A percentile compares a stretch with the other conserved stretches of the same genome.
Evolutionary conservation across 2,797 vertebrate species (phyloP).

Genomic region (Acanthiza pusilla): DNA sequence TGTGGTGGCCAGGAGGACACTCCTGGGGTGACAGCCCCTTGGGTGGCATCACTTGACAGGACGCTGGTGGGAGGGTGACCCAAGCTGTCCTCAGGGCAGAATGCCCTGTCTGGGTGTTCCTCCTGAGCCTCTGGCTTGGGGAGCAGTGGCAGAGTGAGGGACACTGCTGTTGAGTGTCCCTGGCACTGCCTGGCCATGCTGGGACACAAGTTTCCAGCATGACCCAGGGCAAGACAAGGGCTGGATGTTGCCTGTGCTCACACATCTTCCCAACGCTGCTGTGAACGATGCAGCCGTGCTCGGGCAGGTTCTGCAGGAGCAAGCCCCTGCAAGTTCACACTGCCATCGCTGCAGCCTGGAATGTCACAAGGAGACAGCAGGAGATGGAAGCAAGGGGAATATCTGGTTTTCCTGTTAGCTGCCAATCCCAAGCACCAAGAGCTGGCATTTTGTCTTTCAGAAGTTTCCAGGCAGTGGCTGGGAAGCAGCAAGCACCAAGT

Average conservation of each 20-base stretch:
- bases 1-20: not conserved
- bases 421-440: not conserved
- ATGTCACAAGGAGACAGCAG: not conserved
- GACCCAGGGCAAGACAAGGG: fast-evolving
- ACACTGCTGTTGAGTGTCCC: not conserved
- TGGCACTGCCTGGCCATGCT: fast-evolving
- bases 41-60: fast-evolving
- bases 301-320: fast-evolving
- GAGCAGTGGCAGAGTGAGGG: not conserved
- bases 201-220: not conserved
- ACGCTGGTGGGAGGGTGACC: not conserved
- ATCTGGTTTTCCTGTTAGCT: not conserved
- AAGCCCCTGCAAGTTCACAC: not conserved
- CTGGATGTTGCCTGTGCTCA: fast-evolving
- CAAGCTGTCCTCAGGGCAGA: not conserved
- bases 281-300: not conserved
- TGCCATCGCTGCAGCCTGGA: not conserved
- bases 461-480: not conserved
- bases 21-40: not conserved
- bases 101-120: fast-evolving
- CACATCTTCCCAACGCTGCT: fast-evolving
- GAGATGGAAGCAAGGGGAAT: not conserved
- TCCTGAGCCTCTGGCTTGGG: not conserved
- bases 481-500: not conserved
- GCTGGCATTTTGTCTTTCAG: not conserved